Evolutionary conservation across 2,113 vertebrate species (phyloP).

Genomic region (Colinus virginianus): DNA sequence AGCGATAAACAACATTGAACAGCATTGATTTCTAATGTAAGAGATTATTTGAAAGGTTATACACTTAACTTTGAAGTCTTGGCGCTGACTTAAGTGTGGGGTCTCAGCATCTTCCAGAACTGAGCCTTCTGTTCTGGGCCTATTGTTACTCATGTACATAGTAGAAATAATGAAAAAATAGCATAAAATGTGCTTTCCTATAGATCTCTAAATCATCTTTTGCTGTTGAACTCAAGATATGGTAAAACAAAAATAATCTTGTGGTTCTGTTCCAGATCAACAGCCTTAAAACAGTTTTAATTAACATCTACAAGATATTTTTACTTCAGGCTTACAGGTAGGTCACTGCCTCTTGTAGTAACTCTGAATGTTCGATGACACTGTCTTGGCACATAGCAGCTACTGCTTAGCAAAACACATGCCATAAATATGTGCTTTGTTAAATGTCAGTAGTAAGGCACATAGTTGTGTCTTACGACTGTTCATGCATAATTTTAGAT

Average conservation of each 20-base stretch:
- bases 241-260: not conserved
- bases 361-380: not conserved
- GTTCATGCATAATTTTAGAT: not conserved
- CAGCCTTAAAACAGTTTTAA: slow-evolving; percentile 82
- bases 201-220: not conserved
- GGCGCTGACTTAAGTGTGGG: not conserved
- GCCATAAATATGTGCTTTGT: not conserved
- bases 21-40: not conserved
- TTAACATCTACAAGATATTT: slow-evolving; percentile 89
- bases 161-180: not conserved
- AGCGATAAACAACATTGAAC: not conserved
- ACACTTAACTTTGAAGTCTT: not conserved
- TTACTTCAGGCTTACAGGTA: slow-evolving; percentile 94
- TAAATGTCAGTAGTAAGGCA: not conserved
- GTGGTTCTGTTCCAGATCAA: slow-evolving; percentile 81
- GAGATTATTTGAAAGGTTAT: not conserved
- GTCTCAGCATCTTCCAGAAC: not conserved
- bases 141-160: not conserved
- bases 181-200: not conserved
- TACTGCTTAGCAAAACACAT: not conserved
- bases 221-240: not conserved
- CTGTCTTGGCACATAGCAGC: not conserved
- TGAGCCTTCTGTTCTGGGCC: not conserved
- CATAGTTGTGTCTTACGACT: not conserved
- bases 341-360: not conserved